Evolutionary conservation across 2,113 vertebrate genomes (phyloP).

Genomic region (Chaetops frenatus): DNA sequence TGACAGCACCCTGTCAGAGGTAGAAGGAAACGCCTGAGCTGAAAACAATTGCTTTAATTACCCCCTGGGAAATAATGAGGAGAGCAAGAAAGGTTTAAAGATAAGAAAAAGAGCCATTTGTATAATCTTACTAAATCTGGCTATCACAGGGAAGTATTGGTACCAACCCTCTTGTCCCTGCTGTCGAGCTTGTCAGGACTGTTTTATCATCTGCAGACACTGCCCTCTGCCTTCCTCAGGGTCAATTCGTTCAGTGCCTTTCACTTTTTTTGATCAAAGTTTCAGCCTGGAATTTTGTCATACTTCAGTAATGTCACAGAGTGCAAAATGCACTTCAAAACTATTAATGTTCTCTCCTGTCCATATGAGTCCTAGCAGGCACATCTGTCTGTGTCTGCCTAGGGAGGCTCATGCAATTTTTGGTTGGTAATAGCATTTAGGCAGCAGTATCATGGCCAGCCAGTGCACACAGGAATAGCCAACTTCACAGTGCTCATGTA

Average conservation of each 20-base stretch:
- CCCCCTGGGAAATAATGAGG: background rate
- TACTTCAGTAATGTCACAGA: background rate
- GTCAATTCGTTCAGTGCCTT: background rate
- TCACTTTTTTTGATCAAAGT: background rate
- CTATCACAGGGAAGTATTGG: background rate
- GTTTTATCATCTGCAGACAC: background rate
- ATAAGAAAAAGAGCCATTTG: background rate
- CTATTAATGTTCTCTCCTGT: background rate
- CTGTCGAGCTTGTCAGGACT: background rate
- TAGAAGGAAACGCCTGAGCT: background rate
- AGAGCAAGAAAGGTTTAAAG: background rate
- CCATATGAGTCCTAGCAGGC: background rate
- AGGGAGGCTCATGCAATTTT: background rate
- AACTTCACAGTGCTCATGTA: background rate
- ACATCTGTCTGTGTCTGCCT: background rate
- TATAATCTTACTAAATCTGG: background rate
- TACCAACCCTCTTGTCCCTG: background rate
- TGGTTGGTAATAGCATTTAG: background rate
- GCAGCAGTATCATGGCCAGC: background rate
- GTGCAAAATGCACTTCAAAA: background rate
- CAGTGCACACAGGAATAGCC: background rate
- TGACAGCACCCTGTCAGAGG: accelerated
- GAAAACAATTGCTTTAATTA: background rate
- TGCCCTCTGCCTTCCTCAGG: background rate
- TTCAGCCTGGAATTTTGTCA: background rate